phyloP scores from a whole-genome alignment of 2,797 vertebrate species.

The Anguilla obscura region DNA sequence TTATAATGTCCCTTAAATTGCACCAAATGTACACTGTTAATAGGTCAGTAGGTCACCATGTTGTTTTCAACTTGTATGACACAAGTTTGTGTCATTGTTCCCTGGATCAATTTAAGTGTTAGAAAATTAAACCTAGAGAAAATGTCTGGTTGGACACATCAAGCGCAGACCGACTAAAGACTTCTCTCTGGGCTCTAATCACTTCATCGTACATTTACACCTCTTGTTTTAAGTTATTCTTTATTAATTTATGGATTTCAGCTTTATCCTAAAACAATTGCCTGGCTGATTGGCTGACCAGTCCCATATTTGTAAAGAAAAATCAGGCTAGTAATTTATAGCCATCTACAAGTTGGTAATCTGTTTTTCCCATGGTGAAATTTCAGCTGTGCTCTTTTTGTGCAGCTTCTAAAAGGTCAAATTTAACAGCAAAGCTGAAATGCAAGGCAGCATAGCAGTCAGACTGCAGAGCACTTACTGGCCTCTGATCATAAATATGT shows the following conservation, averaged over 20 bases:
- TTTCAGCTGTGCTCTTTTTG: neutral
- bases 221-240: neutral
- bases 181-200: neutral
- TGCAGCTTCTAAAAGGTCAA: neutral
- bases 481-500: no score
- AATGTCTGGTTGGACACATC: neutral
- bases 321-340: no score
- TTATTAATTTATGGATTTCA: neutral
- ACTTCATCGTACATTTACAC: neutral
- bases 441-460: neutral
- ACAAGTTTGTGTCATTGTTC: neutral
- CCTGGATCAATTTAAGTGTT: neutral
- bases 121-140: neutral
- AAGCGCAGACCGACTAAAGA: no score
- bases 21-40: neutral
- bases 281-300: neutral
- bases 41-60: neutral
- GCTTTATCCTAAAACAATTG: neutral
- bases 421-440: neutral
- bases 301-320: neutral
- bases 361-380: neutral
- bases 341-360: no score
- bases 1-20: neutral
- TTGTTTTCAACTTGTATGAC: neutral
- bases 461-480: neutral